These are phyloP conservation scores for Montipora sp. DNA, from an alignment of 64 coral and sea anemone species.

Conservation along the genomic window DNA sequence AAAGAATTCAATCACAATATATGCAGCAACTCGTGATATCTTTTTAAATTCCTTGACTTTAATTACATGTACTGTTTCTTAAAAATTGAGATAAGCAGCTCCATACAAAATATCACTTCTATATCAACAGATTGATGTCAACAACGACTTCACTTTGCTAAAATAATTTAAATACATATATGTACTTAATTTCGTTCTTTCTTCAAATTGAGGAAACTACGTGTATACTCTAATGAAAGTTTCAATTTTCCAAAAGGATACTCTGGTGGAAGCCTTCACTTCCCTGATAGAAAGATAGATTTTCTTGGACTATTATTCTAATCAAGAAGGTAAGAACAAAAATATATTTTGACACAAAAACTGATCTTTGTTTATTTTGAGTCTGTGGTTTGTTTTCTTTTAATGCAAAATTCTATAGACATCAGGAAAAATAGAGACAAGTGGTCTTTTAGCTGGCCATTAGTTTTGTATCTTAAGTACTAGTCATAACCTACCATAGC, in stretches of 20 bases:
- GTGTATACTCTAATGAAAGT: too few relatives aligned
- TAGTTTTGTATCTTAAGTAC: too few relatives aligned
- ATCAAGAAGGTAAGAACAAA: not conserved
- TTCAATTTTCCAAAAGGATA: too few relatives aligned
- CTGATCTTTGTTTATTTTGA: not conserved
- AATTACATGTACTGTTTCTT: not conserved
- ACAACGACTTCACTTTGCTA: too few relatives aligned
- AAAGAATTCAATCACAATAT: constrained; percentile 16
- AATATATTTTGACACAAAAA: not conserved
- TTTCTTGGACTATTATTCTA: not conserved
- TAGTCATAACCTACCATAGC: too few relatives aligned
- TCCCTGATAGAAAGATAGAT: not conserved
- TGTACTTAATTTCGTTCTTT: not conserved
- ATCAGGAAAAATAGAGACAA: not conserved
- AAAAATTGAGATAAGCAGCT: constrained; percentile 1
- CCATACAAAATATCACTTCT: constrained; percentile 1
- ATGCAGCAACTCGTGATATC: constrained; percentile 1
- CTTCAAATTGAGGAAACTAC: too few relatives aligned
- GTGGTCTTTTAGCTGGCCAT: not conserved
- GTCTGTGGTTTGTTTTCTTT: not conserved
- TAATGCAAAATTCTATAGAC: not conserved
- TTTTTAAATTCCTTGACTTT: constrained; percentile 8
- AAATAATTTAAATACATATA: not conserved
- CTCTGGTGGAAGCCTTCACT: too few relatives aligned
- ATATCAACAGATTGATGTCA: too few relatives aligned